Percentiles rank a stretch among this genome's conserved stretches.
Conservation (phyloP, 2,888 invertebrate genomes). For the Orchestes rusci region DNA sequence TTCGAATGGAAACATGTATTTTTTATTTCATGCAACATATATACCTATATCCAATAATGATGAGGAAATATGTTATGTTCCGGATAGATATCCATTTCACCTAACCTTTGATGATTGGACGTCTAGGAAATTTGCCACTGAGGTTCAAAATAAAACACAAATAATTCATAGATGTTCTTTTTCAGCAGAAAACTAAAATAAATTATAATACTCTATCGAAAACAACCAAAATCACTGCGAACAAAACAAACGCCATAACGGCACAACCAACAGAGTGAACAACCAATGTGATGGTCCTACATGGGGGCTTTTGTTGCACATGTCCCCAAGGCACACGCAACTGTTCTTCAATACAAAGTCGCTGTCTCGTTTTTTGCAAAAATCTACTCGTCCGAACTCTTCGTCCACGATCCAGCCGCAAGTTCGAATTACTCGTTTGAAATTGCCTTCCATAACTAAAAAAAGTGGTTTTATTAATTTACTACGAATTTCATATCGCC, state of each 20-base stretch:
- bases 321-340: conserved; percentile 57
- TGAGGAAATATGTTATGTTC: too few species aligned
- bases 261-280: neutral
- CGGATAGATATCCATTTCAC: too few species aligned
- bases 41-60: too few species aligned
- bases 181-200: too few species aligned
- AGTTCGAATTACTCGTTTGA: conserved; percentile 44
- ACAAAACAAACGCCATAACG: conserved; percentile 3
- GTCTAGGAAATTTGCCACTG: too few species aligned
- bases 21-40: too few species aligned
- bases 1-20: too few species aligned
- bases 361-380: conserved; percentile 55
- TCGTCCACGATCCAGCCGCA: conserved; percentile 52
- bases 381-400: conserved; percentile 13
- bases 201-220: too few species aligned
- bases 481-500: too few species aligned
- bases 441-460: conserved; percentile 41
- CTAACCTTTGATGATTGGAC: too few species aligned
- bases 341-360: conserved; percentile 57
- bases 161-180: too few species aligned
- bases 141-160: too few species aligned
- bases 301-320: conserved; percentile 46
- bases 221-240: neutral
- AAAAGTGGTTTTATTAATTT: conserved; percentile 1
- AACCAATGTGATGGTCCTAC: neutral